These are phyloP conservation scores for Rhinolophus ferrumequinum DNA, from an alignment of 2,113 vertebrate genomes.

Conservation along the genomic window DNA sequence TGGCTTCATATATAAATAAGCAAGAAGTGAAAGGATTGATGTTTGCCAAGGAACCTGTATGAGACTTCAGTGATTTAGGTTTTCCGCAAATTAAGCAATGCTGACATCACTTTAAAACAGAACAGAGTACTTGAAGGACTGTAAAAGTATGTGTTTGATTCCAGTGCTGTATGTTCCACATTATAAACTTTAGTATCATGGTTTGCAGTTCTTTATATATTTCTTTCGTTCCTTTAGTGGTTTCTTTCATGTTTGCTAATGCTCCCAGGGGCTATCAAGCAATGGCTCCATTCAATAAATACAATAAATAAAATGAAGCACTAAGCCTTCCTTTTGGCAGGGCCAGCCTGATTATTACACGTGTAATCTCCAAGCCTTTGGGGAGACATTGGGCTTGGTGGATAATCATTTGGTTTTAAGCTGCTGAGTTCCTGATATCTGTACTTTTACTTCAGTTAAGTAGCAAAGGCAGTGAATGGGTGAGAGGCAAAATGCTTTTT, in stretches of 20 bases:
- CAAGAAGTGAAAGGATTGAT: neutral
- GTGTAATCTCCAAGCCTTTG: conserved; percentile 67
- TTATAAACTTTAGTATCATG: conserved; percentile 64
- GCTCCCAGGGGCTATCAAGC: conserved; percentile 59
- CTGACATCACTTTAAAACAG: neutral
- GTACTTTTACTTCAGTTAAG: conserved; percentile 36
- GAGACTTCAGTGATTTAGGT: neutral
- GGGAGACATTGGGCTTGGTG: conserved; percentile 66
- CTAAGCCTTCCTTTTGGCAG: conserved; percentile 74
- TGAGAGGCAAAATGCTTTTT: neutral
- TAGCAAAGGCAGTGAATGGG: neutral
- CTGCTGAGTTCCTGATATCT: conserved; percentile 56
- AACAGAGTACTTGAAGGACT: neutral
- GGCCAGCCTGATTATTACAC: conserved; percentile 66
- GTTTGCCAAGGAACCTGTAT: neutral
- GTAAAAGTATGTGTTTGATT: neutral
- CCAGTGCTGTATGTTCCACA: neutral
- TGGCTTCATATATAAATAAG: too few species aligned
- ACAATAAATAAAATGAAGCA: conserved; percentile 71
- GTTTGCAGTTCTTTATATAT: conserved; percentile 38
- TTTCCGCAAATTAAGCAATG: neutral
- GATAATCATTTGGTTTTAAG: conserved; percentile 73
- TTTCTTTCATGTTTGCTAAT: conserved; percentile 69
- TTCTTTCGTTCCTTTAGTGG: conserved; percentile 41
- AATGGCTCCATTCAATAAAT: conserved; percentile 64